Conservation (phyloP, 2,113 vertebrate genomes). For the Anseranas semipalmata region DNA sequence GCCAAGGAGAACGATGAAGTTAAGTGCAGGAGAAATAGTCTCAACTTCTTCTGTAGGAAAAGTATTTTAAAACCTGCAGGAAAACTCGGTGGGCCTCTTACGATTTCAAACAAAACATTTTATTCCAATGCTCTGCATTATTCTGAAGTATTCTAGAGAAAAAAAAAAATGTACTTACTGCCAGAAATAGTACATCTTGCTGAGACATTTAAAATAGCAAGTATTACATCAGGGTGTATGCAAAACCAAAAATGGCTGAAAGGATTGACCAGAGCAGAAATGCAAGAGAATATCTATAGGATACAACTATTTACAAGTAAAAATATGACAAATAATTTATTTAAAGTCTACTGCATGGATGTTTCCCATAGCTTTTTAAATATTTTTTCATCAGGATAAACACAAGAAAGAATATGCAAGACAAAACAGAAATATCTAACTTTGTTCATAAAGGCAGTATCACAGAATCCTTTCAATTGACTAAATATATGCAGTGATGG, state of each 20-base stretch:
- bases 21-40: not conserved
- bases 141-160: not conserved
- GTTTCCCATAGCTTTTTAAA: not conserved
- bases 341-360: not conserved
- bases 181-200: not conserved
- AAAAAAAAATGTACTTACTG: not conserved
- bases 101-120: conserved; percentile 8
- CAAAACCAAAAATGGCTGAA: not conserved
- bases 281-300: not conserved
- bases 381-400: not conserved
- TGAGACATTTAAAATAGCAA: not conserved
- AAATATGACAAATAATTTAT: not conserved
- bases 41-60: not conserved
- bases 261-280: not conserved
- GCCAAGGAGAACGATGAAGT: not conserved
- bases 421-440: not conserved
- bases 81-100: not conserved
- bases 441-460: not conserved
- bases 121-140: conserved; percentile 10
- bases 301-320: not conserved
- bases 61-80: not conserved
- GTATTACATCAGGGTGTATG: accelerated
- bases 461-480: not conserved
- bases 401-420: not conserved
- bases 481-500: not conserved